A percentile compares a stretch with the other conserved stretches of the same genome.
These are phyloP conservation scores for Amblyopsis rosae DNA, from an alignment of 2,113 vertebrate genomes.

Conservation along the genomic window DNA sequence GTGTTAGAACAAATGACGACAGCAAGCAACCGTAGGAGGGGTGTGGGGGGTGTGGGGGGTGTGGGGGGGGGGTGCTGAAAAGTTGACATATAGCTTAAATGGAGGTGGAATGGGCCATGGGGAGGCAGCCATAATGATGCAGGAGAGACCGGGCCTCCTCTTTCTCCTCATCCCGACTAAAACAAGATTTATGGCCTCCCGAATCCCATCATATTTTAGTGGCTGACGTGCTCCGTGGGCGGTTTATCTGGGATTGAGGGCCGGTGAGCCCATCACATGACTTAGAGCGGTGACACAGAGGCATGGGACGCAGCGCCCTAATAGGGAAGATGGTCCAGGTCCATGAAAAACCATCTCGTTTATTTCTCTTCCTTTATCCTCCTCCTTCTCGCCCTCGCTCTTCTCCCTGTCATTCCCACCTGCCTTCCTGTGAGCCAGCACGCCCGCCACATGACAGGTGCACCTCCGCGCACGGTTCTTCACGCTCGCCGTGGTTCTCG, in stretches of 20 bases:
- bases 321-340: conserved; percentile 24
- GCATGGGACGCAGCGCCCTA: conserved; percentile 48
- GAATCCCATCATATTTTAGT: conserved; percentile 78
- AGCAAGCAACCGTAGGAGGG: conserved; percentile 45
- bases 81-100: conserved; percentile 83
- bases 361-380: neutral
- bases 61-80: conserved; percentile 48
- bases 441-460: neutral
- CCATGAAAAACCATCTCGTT: conserved; percentile 3
- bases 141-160: conserved; percentile 69
- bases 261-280: conserved; percentile 73
- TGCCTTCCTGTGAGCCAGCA: conserved; percentile 6
- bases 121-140: conserved; percentile 75
- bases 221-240: conserved; percentile 73
- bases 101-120: conserved; percentile 75
- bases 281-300: conserved; percentile 58
- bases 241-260: conserved; percentile 79
- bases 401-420: conserved; percentile 14
- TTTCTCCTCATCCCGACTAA: conserved; percentile 62
- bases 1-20: conserved; percentile 76
- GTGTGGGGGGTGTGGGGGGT: no score
- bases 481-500: neutral
- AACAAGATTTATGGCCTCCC: conserved; percentile 79
- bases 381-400: neutral
- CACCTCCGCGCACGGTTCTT: neutral